Evolutionary conservation across 2,888 invertebrate species (phyloP).

Genomic region (Drosophila kuntzei): DNA sequence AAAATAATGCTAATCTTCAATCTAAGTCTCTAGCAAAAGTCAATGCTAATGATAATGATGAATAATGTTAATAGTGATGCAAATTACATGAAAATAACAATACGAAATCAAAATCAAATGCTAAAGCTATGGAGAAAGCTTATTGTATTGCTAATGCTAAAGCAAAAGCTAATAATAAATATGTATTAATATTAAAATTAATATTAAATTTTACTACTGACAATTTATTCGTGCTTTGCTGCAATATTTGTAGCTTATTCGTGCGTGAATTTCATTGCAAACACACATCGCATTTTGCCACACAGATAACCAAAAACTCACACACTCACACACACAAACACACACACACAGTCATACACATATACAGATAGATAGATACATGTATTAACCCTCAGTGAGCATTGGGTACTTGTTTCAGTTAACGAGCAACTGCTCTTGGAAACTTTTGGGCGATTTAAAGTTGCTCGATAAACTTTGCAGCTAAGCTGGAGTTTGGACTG

Average conservation of each 20-base stretch:
- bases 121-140: too few species aligned
- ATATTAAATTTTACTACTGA: too few species aligned
- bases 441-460: slow-evolving; percentile 66
- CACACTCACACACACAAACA: neutral
- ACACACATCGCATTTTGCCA: slow-evolving; percentile 1
- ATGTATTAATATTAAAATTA: too few species aligned
- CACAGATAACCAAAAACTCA: neutral
- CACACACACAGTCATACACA: neutral
- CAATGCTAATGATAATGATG: neutral
- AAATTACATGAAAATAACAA: neutral
- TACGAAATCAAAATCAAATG: neutral
- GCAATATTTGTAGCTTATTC: too few species aligned
- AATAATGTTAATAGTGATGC: neutral
- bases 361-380: slow-evolving; percentile 11
- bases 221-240: too few species aligned
- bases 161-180: too few species aligned
- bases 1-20: neutral
- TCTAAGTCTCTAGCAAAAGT: neutral
- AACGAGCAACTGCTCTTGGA: slow-evolving; percentile 50
- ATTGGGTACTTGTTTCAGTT: slow-evolving; percentile 52
- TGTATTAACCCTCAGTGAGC: slow-evolving; percentile 33
- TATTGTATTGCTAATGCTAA: too few species aligned
- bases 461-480: slow-evolving; percentile 41
- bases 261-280: neutral
- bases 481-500: slow-evolving; percentile 25